Evolutionary conservation across 2,797 vertebrate genomes (phyloP).

Genomic region (Pitangus sulphuratus): DNA sequence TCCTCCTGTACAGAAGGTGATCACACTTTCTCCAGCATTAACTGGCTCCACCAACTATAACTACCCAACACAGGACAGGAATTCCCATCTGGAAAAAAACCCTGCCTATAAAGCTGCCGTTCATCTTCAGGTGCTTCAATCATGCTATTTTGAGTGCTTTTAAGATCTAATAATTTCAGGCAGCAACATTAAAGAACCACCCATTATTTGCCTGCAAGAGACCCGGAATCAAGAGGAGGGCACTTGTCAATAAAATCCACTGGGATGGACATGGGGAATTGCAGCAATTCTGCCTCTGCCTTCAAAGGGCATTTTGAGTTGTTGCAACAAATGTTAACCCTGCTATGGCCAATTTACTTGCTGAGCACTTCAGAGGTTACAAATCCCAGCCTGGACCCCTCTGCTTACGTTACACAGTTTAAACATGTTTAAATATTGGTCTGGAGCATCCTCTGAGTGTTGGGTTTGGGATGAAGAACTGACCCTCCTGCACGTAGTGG

Average conservation of each 20-base stretch:
- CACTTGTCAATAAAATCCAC: not conserved
- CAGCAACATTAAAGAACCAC: not conserved
- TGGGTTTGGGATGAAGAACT: not conserved
- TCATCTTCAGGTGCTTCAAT: not conserved
- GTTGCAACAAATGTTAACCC: not conserved
- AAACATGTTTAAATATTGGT: not conserved
- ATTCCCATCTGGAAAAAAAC: not conserved
- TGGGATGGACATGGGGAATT: not conserved
- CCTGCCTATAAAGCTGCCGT: not conserved
- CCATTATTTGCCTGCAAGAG: not conserved
- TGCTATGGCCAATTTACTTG: fast-evolving
- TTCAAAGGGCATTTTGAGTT: fast-evolving
- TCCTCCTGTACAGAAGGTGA: not conserved
- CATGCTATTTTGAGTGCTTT: not conserved
- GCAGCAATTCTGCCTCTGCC: not conserved
- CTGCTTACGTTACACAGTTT: not conserved
- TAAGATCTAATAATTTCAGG: not conserved
- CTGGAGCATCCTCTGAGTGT: not conserved
- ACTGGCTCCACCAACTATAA: not conserved
- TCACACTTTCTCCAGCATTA: not conserved
- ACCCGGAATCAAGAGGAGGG: not conserved
- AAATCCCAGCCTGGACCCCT: not conserved
- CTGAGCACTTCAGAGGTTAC: not conserved
- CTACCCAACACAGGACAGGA: not conserved
- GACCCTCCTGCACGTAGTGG: fast-evolving